Base-by-base conservation (phyloP, 1,140 invertebrate genomes). In the Parasteatoda tepidariorum region DNA sequence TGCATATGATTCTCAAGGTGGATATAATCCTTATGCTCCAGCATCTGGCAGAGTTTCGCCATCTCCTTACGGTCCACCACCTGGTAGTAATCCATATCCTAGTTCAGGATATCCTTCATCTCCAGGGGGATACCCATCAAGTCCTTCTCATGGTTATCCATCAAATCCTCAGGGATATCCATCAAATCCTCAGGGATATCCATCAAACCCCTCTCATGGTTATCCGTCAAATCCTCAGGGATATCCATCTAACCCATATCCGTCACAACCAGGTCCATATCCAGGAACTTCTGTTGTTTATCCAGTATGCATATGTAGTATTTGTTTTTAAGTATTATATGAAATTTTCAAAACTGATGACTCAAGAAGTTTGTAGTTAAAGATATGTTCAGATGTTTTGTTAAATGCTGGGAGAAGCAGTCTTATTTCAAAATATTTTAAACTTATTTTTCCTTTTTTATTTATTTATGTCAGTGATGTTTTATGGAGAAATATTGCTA, bases 231-330 rank as follows among this genome's bases (percentile, higher is more conserved):
- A n/a, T n/a, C n/a, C n/a, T n/a, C 68, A 73, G 22, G 59, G 59
- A 41, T 83, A 83, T 74, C 70, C 68, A 31, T 13, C 57, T 18
- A 66, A 66, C 38, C 57, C 34, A 3, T 83, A 83, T 66, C 68
- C 81, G n/a, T 30, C 34, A 15, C 81, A 83, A 57, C 57, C 68
- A 30, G 81, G 81, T 5, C 70, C 81, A 24, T 83, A 83, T 74
- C 70, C 81, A 22, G 81, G 81, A 34, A 83, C 81, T n/a, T 55
- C 55, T 24, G 81, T 83, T 66, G 81, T 73, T 1, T 83, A 83
- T 55, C 81, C 81, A 18, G 81, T 83, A 66, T 30, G 66, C 31
- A n/a, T 22, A 2, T 2, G 9, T 54, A 2, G 6, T 33, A 15
- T 59, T 59, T 75, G 38, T 28, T 33, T 66, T 33, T 66, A 33